Base-by-base conservation (phyloP, 2,888 invertebrate genomes). In the Hoplodrina blanda region DNA sequence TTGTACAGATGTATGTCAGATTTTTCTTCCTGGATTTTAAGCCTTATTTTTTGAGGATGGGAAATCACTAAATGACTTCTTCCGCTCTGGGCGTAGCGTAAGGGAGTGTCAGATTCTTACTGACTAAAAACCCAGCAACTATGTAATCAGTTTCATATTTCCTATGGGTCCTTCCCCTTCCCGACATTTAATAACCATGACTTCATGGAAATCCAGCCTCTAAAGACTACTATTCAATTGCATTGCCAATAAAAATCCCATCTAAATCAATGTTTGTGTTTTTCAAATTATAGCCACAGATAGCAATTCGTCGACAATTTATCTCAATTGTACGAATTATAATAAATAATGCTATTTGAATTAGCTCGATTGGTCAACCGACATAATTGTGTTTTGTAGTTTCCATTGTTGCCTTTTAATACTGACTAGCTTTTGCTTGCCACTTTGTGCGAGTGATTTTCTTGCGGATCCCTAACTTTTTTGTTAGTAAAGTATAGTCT, bases 271-370 rank as follows among this genome's bases (percentile, higher is more conserved):
- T 68, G 50, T 19, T 50, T 15, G n/a, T 52, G 6, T 73, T 71
- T 56, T 17, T 49, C 55, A 53, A 64, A 77, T 46, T 60, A 25
- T 53, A n/a, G 37, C 37, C 63, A 30, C 33, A 33, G 30, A 15
- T 33, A 17, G 25, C 25, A 15, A 0, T 56, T 68, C 50, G 78
- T 33, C 50, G 10, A 53, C 59, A 15, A 63, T 77, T 74, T 61
- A 61, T 79, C 52, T 77, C 75, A 77, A 77, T 77, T 79, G 63
- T 54, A 50, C 41, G 57, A 44, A 66, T 73, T 69, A 57, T 49
- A 60, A 73, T 79, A 63, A 79, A 69, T 69, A 63, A 57, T 52
- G 49, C 33, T 53, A 30, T 57, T 79, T 53, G 46, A 68, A 60
- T 73, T 56, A 61, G n/a, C 49, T 60, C 0, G 25, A 77, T 41